phyloP scores from a whole-genome alignment of 2,113 vertebrate species.

The Oplegnathus fasciatus region DNA sequence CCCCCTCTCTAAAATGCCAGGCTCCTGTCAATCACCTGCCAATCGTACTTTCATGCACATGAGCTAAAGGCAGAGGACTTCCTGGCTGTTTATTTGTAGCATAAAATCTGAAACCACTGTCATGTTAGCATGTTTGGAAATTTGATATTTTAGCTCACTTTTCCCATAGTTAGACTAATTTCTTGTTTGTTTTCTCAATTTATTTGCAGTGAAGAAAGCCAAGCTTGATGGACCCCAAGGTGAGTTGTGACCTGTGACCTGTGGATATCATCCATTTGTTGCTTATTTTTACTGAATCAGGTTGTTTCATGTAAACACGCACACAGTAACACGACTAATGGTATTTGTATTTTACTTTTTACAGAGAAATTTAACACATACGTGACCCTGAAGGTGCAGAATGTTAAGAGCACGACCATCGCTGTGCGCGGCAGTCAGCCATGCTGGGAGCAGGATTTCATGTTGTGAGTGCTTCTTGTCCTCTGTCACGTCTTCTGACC shows the following conservation, averaged over 20 bases:
- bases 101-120: neutral
- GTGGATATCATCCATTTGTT: neutral
- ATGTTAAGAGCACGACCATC: constrained; percentile 99
- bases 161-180: neutral
- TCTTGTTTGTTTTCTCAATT: constrained; percentile 43
- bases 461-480: constrained; percentile 91
- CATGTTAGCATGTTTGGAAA: neutral
- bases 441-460: constrained; percentile 99
- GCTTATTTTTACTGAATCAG: neutral
- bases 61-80: neutral
- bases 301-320: constrained; percentile 2
- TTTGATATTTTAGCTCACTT: neutral
- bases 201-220: constrained; percentile 95
- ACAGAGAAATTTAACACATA: constrained; percentile 99
- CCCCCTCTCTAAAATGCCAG: constrained; percentile 53
- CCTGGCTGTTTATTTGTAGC: neutral
- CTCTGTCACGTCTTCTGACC: neutral
- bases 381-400: constrained; percentile 98
- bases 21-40: constrained; percentile 47
- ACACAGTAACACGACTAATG: neutral
- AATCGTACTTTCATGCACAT: constrained; percentile 5
- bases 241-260: constrained; percentile 75
- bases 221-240: constrained; percentile 98
- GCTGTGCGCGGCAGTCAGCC: constrained; percentile 95
- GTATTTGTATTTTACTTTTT: constrained; percentile 19